Conservation (phyloP, 2,797 vertebrate genomes). For the Poeciliopsis gracilis region DNA sequence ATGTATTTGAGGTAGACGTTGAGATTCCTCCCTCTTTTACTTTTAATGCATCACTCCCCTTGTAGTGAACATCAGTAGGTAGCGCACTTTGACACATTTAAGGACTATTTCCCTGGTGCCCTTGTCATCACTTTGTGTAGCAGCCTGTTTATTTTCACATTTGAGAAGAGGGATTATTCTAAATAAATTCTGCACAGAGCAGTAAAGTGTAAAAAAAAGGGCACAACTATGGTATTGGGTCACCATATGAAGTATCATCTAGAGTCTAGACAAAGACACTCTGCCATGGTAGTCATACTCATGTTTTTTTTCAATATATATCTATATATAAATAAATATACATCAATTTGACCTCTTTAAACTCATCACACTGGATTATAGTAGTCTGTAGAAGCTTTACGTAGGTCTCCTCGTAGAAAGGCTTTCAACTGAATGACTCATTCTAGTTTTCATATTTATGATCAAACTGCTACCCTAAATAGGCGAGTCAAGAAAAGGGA, state of each 20-base stretch:
- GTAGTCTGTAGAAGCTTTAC: constrained; percentile 51
- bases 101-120: constrained; percentile 41
- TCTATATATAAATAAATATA: constrained; percentile 1
- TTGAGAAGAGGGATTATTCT: constrained; percentile 35
- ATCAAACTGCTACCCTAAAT: constrained; percentile 52
- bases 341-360: constrained; percentile 52
- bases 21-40: constrained; percentile 73
- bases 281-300: constrained; percentile 38
- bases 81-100: constrained; percentile 45
- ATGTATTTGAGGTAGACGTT: constrained; percentile 85
- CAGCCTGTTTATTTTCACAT: constrained; percentile 53
- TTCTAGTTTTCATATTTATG: constrained; percentile 64
- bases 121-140: constrained; percentile 62
- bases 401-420: constrained; percentile 48
- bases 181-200: constrained; percentile 14
- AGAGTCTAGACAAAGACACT: constrained; percentile 44
- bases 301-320: constrained; percentile 20
- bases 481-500: constrained; percentile 53
- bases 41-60: constrained; percentile 56
- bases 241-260: constrained; percentile 38
- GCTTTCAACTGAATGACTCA: constrained; percentile 59
- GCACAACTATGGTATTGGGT: constrained; percentile 38
- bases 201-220: constrained; percentile 17
- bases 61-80: constrained; percentile 45
- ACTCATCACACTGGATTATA: constrained; percentile 60